Percentiles rank a stretch among this genome's conserved stretches.
Conservation (phyloP, 2,888 invertebrate species). For the Galerucella pusilla region DNA sequence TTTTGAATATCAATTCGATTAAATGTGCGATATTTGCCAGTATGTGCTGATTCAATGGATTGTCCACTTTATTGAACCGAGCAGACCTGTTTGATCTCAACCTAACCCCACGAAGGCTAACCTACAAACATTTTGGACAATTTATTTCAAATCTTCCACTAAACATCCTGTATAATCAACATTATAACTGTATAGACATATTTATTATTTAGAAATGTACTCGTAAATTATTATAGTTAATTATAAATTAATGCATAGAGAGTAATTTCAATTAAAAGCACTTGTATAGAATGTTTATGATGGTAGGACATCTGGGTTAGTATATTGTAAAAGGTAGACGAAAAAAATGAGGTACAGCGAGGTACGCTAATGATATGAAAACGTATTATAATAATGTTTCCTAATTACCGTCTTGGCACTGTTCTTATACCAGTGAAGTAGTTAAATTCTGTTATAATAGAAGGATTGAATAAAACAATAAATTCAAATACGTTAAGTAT, state of each 20-base stretch:
- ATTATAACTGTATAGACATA: constrained; percentile 16
- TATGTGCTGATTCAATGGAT: no score
- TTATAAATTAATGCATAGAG: constrained; percentile 44
- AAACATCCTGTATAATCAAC: neutral
- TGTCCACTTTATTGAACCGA: no score
- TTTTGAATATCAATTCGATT: no score
- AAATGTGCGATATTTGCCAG: no score
- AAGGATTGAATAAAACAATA: neutral
- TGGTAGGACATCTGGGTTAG: constrained; percentile 41
- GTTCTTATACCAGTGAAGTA: constrained; percentile 17
- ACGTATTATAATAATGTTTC: constrained; percentile 59
- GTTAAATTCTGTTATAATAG: neutral
- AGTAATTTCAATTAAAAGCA: constrained; percentile 43
- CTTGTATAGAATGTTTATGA: constrained; percentile 41
- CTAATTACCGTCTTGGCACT: constrained; percentile 56
- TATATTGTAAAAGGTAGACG: constrained; percentile 27
- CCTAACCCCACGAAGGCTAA: no score
- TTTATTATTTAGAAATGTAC: constrained; percentile 33
- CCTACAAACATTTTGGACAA: no score
- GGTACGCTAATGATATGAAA: constrained; percentile 45
- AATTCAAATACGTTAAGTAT: neutral
- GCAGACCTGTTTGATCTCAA: no score
- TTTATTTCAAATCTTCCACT: no score
- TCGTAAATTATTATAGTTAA: constrained; percentile 42
- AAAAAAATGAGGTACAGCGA: constrained; percentile 33